Evolutionary conservation across 2,113 vertebrate species (phyloP), one percentile per base, ranked within the genome.

Genomic region (Turnix velox): DNA sequence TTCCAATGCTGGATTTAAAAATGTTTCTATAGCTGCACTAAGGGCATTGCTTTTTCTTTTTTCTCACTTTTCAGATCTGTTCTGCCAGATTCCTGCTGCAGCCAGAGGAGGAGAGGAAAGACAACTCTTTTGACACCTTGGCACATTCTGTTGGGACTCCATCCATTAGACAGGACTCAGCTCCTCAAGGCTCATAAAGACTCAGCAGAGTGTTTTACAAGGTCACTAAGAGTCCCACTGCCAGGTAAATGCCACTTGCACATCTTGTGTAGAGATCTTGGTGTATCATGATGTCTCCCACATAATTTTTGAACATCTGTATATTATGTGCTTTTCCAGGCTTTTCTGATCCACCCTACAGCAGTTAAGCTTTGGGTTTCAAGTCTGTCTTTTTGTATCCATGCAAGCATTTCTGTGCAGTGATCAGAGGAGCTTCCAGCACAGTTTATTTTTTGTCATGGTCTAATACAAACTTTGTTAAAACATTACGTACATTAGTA

Each of bases 121-220:
- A 49, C 43, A 48, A 22, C 10, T 25, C 15, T 31, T 31, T n/a
- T 22, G 49, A 74, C 59, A 23, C 18, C 77, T 66, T 42, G 54
- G 45, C 3, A 1, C 2, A 0, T 25, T 31, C 42, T 62, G 17
- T 45, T 1, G 2, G 23, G 69, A 9, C 15, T n/a, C 24, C 68
- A 5, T 7, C 30, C 0, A 0, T 24, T 18, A 10, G 15, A 37
- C 12, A 23, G 28, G 39, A 66, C 23, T 16, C 46, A 20, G 33
- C 13, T 87, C 40, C 40, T 23, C 33, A 46, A 71, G 17, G 52
- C 57, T 93, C 57, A 14, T 22, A 16, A 78, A 23, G 51, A 40
- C 22, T 23, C 59, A 49, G 22, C 61, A 71, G 16, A 25, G 30
- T 19, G 19, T 42, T 92, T 23, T 61, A 17, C 48, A 18, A 80